Percentiles rank a stretch among this genome's conserved stretches.
Evolutionary conservation across 2,888 invertebrate genomes (phyloP).

Genomic region (Ypsolopha sequella): DNA sequence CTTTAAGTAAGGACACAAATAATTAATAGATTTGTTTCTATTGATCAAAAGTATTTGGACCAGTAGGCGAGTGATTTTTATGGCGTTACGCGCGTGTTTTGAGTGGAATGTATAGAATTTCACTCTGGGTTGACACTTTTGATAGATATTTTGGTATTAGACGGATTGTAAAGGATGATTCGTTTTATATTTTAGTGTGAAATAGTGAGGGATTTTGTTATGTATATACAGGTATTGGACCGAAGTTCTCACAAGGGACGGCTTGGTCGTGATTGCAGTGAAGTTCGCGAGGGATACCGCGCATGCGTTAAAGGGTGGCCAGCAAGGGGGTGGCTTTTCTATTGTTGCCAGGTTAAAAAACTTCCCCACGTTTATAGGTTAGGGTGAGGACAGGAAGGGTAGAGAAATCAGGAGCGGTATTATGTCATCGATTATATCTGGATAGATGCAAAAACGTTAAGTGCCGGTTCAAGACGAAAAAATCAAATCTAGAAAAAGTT

Average conservation of each 20-base stretch:
- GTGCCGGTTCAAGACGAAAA: too few relatives aligned
- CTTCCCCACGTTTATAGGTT: constrained; percentile 1
- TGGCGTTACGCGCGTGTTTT: constrained; percentile 9
- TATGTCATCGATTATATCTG: too few relatives aligned
- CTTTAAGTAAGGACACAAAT: constrained; percentile 49
- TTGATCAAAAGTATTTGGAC: constrained; percentile 51
- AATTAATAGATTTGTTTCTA: constrained; percentile 57
- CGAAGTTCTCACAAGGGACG: constrained; percentile 54
- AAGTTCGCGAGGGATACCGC: constrained; percentile 35
- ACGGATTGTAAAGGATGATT: constrained; percentile 54
- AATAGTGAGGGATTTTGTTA: constrained; percentile 51
- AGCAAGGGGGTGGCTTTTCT: constrained; percentile 33
- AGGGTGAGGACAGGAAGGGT: background rate
- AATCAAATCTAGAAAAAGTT: too few relatives aligned
- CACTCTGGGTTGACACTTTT: background rate
- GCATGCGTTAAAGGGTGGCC: constrained; percentile 58
- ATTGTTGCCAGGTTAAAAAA: constrained; percentile 45
- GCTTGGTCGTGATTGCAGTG: constrained; percentile 47
- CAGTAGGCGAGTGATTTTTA: constrained; percentile 9
- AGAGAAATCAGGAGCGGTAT: too few relatives aligned
- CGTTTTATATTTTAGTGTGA: constrained; percentile 38
- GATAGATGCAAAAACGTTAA: too few relatives aligned
- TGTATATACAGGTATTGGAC: constrained; percentile 57
- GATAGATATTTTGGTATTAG: constrained; percentile 19
- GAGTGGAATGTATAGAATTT: constrained; percentile 7